These are phyloP conservation scores for Garra rufa DNA, from an alignment of 2,113 vertebrate species.

Conservation along the genomic window DNA sequence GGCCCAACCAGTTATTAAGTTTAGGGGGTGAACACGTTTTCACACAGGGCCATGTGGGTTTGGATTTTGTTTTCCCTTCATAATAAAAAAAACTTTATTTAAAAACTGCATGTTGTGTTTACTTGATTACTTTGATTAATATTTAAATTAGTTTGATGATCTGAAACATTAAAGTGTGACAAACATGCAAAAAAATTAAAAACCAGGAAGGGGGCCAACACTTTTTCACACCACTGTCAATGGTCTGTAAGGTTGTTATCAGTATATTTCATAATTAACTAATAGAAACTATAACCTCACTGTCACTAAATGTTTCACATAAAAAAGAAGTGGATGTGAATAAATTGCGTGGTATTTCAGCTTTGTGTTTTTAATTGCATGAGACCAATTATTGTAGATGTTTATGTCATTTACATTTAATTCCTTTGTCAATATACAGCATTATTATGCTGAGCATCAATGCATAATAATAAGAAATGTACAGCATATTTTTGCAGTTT, in stretches of 20 bases:
- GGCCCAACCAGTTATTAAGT: no score
- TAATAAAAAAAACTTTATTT: no score
- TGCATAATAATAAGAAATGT: neutral
- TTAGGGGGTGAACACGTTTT: no score
- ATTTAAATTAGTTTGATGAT: no score
- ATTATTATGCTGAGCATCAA: neutral
- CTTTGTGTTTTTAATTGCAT: neutral
- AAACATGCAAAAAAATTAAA: no score
- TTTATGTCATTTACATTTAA: neutral
- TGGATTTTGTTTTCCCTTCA: no score
- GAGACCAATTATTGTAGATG: neutral
- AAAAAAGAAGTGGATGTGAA: neutral
- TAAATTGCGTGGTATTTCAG: neutral
- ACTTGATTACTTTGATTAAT: no score
- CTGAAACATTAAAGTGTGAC: no score
- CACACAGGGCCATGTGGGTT: no score
- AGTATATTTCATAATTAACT: neutral
- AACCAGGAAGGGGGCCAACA: no score
- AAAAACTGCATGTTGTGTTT: no score
- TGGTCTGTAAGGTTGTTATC: neutral
- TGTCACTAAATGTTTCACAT: neutral
- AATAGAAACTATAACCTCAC: neutral
- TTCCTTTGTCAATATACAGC: neutral
- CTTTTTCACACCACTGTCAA: no score
- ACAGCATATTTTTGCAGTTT: neutral